phyloP scores from a whole-genome alignment of 2,797 vertebrate species.

The Pogoniulus pusillus region DNA sequence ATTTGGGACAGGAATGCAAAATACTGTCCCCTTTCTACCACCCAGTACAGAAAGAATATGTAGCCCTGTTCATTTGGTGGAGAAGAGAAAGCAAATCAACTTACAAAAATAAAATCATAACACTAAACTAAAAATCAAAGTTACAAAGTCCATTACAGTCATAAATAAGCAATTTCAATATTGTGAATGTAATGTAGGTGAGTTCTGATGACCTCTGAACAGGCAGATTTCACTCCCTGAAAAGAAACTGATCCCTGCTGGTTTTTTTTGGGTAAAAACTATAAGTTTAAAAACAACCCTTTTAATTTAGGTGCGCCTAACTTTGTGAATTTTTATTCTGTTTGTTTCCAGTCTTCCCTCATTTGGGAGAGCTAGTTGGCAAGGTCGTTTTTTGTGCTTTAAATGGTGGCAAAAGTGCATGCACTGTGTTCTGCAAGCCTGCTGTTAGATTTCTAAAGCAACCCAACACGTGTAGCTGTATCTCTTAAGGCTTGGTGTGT shows the following conservation, averaged over 20 bases:
- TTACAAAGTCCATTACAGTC: background rate
- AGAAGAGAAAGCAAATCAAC: background rate
- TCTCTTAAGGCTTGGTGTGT: background rate
- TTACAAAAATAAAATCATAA: background rate
- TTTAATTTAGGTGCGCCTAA: background rate
- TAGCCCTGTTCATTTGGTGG: background rate
- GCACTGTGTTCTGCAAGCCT: background rate
- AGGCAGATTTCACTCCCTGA: background rate
- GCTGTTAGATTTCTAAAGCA: background rate
- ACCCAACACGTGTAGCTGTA: fast-evolving
- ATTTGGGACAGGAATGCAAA: background rate
- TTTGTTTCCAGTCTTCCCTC: background rate
- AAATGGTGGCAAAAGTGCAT: background rate
- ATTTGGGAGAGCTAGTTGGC: background rate
- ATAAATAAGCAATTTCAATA: background rate
- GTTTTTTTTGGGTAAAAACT: background rate
- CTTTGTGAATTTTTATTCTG: background rate
- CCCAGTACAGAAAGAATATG: background rate
- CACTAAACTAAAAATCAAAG: background rate
- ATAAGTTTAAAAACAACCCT: background rate
- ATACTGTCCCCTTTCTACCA: background rate
- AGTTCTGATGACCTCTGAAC: background rate
- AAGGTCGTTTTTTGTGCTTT: background rate
- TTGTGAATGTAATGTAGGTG: background rate
- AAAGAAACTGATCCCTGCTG: background rate